Evolutionary conservation across 2,113 vertebrate genomes (phyloP), one percentile per base, ranked within the genome.

Genomic region (Nerophis lumbriciformis): DNA sequence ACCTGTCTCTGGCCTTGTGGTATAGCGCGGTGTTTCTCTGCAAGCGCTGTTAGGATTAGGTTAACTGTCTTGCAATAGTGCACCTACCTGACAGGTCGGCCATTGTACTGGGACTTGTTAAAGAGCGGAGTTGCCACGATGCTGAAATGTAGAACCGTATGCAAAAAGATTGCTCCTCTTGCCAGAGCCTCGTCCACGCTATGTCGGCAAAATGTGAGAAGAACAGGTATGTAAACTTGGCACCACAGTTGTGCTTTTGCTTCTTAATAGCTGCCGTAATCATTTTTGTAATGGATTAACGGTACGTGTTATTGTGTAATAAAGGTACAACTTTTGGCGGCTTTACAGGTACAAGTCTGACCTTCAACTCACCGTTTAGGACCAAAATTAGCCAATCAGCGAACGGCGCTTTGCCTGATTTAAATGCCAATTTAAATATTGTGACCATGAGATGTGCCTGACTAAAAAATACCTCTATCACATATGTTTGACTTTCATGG

Each of bases 1-100:
- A 87, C 87, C 87, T 88, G 87, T 79, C 62, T 66, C 69, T 85
- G 87, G 87, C 87, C 87, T 88, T 88, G 79, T 75, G 70, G 28
- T 28, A 28, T 59, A 51, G 35, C 72, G 53, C 55, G 11, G 59
- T 69, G 76, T 65, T 53, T 73, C 82, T 83, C 68, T 35, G 61
- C 62, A 44, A 59, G 44, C 75, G 53, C 14, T 8, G 44, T 54
- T 11, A 0, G 50, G 50, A 19, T 38, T 65, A n/a, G 6, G 11
- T 65, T 45, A 59, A 45, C 48, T 13, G 75, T 38, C 53, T 6
- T 45, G 66, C 52, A 12, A 9, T 28, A 7, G 53, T 36, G 53
- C 53, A 74, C 58, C 47, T 42, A 55, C 28, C 71, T 44, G 65
- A 79, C 21, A 15, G 57, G 45, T 53, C 59, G 37, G 63, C 60